These are phyloP conservation scores for Perodicticus potto DNA, from an alignment of 2,797 vertebrate genomes.

Conservation along the genomic window DNA sequence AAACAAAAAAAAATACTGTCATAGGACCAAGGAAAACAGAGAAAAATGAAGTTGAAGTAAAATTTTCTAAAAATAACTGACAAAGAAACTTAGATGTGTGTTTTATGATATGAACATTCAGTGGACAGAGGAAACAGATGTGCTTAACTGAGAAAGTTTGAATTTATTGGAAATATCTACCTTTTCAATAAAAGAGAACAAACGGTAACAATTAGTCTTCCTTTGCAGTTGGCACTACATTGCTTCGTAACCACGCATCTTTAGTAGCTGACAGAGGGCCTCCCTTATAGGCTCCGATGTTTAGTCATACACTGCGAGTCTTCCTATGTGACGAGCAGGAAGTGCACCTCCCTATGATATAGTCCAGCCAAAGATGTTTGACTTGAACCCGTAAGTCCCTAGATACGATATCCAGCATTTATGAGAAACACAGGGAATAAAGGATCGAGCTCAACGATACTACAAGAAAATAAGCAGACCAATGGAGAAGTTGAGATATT, in stretches of 20 bases:
- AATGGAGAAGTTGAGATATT: neutral
- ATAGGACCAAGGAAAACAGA: constrained; percentile 6
- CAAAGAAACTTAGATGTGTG: neutral
- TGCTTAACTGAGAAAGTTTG: neutral
- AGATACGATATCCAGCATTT: neutral
- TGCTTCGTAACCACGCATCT: neutral
- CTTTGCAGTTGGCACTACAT: neutral
- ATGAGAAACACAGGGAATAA: neutral
- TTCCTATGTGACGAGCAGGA: neutral
- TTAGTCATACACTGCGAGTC: neutral
- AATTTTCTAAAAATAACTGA: constrained; percentile 36
- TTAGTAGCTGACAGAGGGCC: neutral
- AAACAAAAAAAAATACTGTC: neutral
- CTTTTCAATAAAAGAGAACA: constrained; percentile 43
- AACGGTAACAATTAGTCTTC: neutral
- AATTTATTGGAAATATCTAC: neutral
- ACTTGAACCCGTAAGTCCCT: neutral
- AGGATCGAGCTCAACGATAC: neutral
- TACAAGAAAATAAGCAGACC: neutral
- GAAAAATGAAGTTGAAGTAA: constrained; percentile 62
- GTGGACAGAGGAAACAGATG: neutral
- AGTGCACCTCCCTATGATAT: neutral
- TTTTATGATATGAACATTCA: constrained; percentile 31
- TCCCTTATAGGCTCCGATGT: neutral
- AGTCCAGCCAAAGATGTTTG: neutral